These are phyloP conservation scores for Eublepharis macularius DNA, from an alignment of 2,113 vertebrate species.

Conservation along the genomic window DNA sequence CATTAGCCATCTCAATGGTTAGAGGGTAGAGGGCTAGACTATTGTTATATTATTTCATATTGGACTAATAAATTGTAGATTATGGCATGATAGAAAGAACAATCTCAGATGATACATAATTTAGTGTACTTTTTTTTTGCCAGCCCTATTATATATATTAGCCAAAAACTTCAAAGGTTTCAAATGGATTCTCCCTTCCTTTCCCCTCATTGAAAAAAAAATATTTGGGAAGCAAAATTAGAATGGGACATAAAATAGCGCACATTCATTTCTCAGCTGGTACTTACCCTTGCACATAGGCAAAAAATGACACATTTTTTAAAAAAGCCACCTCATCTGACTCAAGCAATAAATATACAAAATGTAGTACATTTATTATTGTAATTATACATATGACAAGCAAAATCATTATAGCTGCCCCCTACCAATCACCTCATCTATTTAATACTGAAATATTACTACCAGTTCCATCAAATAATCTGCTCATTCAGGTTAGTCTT, in stretches of 20 bases:
- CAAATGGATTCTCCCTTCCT: background rate
- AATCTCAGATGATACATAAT: background rate
- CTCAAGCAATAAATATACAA: background rate
- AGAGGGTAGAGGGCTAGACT: no score
- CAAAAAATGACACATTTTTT: background rate
- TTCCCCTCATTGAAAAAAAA: background rate
- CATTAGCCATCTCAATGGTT: no score
- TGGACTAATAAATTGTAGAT: background rate
- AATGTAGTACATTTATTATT: background rate
- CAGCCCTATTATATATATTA: background rate
- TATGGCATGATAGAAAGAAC: background rate
- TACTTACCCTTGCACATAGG: background rate
- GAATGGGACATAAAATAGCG: background rate
- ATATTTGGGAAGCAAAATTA: background rate
- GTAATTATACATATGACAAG: background rate
- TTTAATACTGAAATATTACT: background rate
- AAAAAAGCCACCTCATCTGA: background rate
- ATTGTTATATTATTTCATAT: background rate
- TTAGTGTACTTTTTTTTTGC: background rate
- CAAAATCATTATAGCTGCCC: background rate
- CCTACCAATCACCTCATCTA: background rate
- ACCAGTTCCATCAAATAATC: background rate
- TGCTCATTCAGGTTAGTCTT: background rate
- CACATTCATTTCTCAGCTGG: background rate
- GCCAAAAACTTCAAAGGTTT: background rate